Conservation (phyloP, 1,140 invertebrate genomes). For the Ceratosolen fusciceps region DNA sequence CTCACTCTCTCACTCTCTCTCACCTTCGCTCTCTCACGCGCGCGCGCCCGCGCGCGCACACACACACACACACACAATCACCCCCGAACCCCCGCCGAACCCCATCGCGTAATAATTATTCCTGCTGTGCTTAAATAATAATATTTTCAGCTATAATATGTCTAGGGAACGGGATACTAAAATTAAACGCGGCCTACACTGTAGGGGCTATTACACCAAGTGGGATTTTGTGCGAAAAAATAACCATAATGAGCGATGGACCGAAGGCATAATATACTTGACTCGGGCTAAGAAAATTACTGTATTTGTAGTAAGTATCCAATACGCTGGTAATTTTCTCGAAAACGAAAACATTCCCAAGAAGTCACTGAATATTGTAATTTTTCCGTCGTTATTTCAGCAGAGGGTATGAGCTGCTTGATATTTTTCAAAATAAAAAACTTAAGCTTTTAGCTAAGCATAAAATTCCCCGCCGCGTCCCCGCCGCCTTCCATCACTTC, state of each 20-base stretch:
- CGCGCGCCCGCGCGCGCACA: no score
- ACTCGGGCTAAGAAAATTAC: slow-evolving; percentile 14
- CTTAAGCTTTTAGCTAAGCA: no score
- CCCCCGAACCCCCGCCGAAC: no score
- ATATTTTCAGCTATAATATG: not conserved
- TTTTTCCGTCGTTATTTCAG: not conserved
- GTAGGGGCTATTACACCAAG: not conserved
- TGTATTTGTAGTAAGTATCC: not conserved
- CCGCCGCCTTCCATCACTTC: no score
- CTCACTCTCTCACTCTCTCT: no score
- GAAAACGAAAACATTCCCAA: not conserved
- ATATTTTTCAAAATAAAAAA: no score
- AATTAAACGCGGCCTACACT: not conserved
- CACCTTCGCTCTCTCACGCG: no score
- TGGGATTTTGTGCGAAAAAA: not conserved
- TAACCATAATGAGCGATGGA: not conserved
- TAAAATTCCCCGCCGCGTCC: no score
- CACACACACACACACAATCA: no score
- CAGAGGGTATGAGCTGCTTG: not conserved
- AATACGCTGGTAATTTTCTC: not conserved
- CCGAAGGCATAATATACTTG: not conserved
- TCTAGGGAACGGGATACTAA: not conserved
- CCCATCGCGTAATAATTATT: no score
- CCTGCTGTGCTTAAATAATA: not conserved
- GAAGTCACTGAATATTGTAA: slow-evolving; percentile 1